These are phyloP conservation scores for Aporophyla nigra DNA, from an alignment of 2,888 invertebrate species.

Conservation along the genomic window DNA sequence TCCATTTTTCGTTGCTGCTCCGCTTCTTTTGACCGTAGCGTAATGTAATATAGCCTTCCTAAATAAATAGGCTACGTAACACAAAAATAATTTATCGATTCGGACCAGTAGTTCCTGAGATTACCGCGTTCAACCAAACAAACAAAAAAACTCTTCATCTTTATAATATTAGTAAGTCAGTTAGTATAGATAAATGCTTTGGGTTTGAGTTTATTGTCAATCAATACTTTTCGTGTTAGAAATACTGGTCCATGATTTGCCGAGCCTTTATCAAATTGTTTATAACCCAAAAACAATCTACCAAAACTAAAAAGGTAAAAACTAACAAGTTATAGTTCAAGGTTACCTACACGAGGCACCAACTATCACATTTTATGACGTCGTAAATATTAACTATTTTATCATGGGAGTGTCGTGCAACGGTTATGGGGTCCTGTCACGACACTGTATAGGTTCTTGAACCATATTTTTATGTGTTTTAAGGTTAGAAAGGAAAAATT, in stretches of 20 bases:
- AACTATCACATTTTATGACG: slow-evolving; percentile 53
- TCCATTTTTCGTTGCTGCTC: too few species aligned
- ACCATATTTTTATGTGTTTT: slow-evolving; percentile 30
- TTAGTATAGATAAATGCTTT: too few species aligned
- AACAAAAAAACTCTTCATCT: too few species aligned
- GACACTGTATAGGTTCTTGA: slow-evolving; percentile 33
- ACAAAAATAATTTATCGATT: too few species aligned
- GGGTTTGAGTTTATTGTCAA: too few species aligned
- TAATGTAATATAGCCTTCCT: too few species aligned
- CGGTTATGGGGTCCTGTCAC: slow-evolving; percentile 53
- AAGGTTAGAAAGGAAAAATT: background rate
- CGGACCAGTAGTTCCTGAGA: too few species aligned
- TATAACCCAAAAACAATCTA: background rate
- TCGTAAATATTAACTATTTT: slow-evolving; percentile 58
- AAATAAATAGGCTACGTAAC: too few species aligned
- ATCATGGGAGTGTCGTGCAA: slow-evolving; percentile 56
- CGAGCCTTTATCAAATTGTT: background rate
- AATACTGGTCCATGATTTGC: background rate
- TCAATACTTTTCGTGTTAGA: background rate
- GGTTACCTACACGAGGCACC: slow-evolving; percentile 33
- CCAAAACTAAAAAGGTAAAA: slow-evolving; percentile 12
- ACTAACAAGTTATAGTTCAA: slow-evolving; percentile 38
- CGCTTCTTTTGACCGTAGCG: too few species aligned
- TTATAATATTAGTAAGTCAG: too few species aligned
- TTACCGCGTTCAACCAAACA: too few species aligned